phyloP scores from a whole-genome alignment of 1,140 invertebrate species.

The Nylanderia fulva region DNA sequence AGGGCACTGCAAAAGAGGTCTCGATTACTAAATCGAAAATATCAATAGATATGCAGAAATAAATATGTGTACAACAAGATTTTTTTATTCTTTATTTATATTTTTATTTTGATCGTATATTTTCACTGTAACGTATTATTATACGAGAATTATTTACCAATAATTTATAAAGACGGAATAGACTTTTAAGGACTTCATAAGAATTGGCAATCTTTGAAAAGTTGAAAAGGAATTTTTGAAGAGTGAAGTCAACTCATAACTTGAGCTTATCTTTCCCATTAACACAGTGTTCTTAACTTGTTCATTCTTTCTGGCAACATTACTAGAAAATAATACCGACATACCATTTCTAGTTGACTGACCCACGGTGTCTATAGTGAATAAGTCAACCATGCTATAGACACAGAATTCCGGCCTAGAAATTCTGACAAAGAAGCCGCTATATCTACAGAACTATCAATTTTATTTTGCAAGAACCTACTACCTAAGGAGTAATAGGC shows the following conservation, averaged over 20 bases:
- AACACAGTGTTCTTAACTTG: too few relatives aligned
- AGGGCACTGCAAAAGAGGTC: too few relatives aligned
- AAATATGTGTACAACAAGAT: neutral
- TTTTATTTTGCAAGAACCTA: conserved; percentile 74
- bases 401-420: conserved; percentile 65
- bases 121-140: neutral
- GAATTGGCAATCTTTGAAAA: too few relatives aligned
- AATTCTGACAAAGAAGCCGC: conserved; percentile 67
- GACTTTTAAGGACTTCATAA: too few relatives aligned
- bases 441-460: conserved; percentile 77
- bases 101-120: neutral
- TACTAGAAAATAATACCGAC: too few relatives aligned
- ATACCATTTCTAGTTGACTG: too few relatives aligned
- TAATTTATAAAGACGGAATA: neutral
- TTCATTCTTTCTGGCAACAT: too few relatives aligned
- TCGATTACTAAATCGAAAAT: neutral
- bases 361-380: conserved; percentile 66
- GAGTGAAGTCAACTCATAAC: conserved; percentile 69
- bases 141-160: neutral
- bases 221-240: too few relatives aligned
- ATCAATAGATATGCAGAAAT: neutral
- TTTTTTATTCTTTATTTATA: neutral
- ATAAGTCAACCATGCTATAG: conserved; percentile 75
- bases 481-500: neutral
- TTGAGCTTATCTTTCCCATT: conserved; percentile 78